Conservation (phyloP, 2,797 vertebrate species). For the Acanthornis magna region DNA sequence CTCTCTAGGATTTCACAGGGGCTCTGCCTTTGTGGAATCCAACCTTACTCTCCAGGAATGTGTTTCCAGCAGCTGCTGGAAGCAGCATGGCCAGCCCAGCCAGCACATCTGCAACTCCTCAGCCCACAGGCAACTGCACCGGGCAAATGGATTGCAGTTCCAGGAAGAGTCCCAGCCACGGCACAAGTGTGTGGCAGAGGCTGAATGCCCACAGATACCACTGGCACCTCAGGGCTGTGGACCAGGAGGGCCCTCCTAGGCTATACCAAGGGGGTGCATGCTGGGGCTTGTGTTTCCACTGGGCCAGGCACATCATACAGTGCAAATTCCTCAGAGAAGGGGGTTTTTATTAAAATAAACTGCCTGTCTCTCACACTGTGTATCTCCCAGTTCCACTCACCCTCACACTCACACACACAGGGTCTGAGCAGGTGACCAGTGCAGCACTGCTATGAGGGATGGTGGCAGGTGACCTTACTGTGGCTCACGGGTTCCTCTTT, state of each 20-base stretch:
- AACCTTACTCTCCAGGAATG: not conserved
- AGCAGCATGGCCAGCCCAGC: not conserved
- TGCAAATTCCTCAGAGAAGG: not conserved
- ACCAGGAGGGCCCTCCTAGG: not conserved
- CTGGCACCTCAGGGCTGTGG: not conserved
- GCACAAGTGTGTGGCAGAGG: not conserved
- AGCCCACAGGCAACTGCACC: not conserved
- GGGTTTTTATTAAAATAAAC: not conserved
- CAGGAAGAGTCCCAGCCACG: not conserved
- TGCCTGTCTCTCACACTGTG: not conserved
- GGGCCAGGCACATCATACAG: rapidly evolving
- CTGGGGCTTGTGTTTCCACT: not conserved
- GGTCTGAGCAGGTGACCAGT: not conserved
- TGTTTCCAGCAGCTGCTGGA: not conserved
- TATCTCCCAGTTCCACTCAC: not conserved
- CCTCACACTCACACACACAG: not conserved
- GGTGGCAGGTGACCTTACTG: not conserved
- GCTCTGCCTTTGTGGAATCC: not conserved
- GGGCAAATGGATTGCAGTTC: not conserved
- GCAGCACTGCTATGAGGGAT: not conserved
- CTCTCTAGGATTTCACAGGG: not conserved
- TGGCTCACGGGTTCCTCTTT: not conserved
- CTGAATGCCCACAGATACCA: too few species aligned
- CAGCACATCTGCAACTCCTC: not conserved
- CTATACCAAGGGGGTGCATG: rapidly evolving